Conservation (phyloP, 2,888 invertebrate species). For the Gonocerus acuteangulatus region DNA sequence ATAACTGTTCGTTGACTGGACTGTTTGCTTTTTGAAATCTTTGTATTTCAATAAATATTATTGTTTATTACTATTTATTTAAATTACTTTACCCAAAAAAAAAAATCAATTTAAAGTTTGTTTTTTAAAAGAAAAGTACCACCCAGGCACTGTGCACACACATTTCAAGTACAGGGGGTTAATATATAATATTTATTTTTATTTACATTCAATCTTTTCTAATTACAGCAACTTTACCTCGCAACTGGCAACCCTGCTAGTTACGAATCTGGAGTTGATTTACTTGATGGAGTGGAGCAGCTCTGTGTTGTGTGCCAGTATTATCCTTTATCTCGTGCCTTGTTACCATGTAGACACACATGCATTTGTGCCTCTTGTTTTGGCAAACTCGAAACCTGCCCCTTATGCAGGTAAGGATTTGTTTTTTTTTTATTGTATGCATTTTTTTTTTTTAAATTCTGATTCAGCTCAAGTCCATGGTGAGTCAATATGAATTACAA, state of each 20-base stretch:
- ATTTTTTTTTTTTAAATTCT: not conserved
- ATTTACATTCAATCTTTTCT: not conserved
- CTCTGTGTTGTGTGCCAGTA: constrained; percentile 77
- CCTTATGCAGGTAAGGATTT: constrained; percentile 57
- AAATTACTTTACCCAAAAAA: no score
- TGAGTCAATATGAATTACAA: no score
- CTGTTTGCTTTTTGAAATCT: no score
- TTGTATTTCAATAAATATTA: no score
- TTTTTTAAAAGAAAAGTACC: no score
- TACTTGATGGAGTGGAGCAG: constrained; percentile 51
- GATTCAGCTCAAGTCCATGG: no score
- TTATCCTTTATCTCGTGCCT: constrained; percentile 65
- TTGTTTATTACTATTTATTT: no score
- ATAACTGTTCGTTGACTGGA: no score
- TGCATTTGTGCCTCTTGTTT: constrained; percentile 77
- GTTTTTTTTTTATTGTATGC: not conserved
- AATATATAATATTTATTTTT: not conserved
- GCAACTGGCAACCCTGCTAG: constrained; percentile 58
- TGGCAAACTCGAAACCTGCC: constrained; percentile 72
- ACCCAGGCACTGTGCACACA: no score
- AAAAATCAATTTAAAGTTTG: no score
- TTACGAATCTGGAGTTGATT: constrained; percentile 45
- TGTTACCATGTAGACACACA: constrained; percentile 77
- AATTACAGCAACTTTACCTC: constrained; percentile 67
- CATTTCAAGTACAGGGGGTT: no score